These are phyloP conservation scores for Bambusicola thoracicus DNA, from an alignment of 2,113 vertebrate genomes.

Conservation along the genomic window DNA sequence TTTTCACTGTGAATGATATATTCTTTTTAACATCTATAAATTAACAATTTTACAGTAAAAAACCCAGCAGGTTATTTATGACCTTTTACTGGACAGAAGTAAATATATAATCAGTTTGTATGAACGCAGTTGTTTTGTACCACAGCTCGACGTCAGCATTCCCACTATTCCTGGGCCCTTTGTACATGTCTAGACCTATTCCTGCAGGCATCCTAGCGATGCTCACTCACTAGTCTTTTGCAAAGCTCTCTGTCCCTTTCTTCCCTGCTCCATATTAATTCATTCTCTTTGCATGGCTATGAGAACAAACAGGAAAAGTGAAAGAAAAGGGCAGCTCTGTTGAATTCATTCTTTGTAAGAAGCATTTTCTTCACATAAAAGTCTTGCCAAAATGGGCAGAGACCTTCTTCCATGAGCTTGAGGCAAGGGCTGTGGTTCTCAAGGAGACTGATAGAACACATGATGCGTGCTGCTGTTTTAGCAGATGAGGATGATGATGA, in stretches of 20 bases:
- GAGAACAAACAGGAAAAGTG: neutral
- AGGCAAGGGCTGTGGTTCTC: neutral
- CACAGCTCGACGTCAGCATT: neutral
- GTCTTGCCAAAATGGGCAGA: neutral
- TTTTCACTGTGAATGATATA: neutral
- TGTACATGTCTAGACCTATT: neutral
- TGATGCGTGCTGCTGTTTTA: neutral
- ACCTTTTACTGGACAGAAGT: neutral
- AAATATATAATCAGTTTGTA: neutral
- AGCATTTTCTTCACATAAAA: slow-evolving; percentile 7
- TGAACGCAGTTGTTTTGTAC: neutral
- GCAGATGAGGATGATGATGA: neutral
- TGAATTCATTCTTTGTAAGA: neutral
- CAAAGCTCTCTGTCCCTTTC: neutral
- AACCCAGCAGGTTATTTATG: neutral
- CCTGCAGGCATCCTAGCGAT: neutral
- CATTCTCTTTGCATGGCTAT: neutral
- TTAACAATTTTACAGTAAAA: neutral
- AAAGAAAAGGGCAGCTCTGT: neutral
- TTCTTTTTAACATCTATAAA: neutral
- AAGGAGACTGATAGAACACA: neutral
- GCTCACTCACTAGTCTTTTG: neutral
- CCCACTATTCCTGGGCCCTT: neutral
- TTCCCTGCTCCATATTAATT: neutral
- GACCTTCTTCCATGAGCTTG: neutral